Conservation (phyloP, 2,888 invertebrate species). For the Andrena praecox region DNA sequence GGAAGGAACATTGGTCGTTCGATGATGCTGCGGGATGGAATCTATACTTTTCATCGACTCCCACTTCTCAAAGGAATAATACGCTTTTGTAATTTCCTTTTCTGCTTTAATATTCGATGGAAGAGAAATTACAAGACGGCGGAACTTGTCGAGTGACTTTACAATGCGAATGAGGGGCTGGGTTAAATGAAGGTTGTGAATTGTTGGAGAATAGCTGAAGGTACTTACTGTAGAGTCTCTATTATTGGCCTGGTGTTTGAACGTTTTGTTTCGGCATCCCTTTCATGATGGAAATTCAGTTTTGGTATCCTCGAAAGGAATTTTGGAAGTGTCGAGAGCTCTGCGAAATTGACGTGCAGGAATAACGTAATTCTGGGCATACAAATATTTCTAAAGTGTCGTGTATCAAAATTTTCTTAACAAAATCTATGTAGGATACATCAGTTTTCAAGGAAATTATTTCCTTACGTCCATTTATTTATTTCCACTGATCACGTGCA, state of each 20-base stretch:
- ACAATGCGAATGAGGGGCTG: not conserved
- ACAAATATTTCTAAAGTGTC: too few relatives aligned
- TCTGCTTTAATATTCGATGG: slow-evolving; percentile 5
- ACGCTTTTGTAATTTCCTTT: not conserved
- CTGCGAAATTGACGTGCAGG: too few relatives aligned
- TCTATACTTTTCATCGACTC: slow-evolving; percentile 29
- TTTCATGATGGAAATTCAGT: too few relatives aligned
- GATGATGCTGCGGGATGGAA: not conserved
- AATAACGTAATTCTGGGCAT: too few relatives aligned
- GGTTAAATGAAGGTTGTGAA: slow-evolving; percentile 1
- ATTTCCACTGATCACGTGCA: too few relatives aligned
- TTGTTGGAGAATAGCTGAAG: not conserved
- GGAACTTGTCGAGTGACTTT: slow-evolving; percentile 20
- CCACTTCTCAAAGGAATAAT: not conserved
- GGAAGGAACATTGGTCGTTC: not conserved
- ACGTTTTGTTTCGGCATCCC: not conserved
- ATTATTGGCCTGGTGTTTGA: not conserved
- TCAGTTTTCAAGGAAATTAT: too few relatives aligned
- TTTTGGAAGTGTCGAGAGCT: too few relatives aligned
- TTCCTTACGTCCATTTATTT: too few relatives aligned
- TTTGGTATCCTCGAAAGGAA: too few relatives aligned
- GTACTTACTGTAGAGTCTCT: not conserved
- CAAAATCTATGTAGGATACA: too few relatives aligned
- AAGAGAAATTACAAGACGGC: not conserved
- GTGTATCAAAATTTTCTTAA: too few relatives aligned